Evolutionary conservation across 2,888 invertebrate genomes (phyloP), one percentile per base, ranked within the genome.

Genomic region (Xestobium rufovillosum): DNA sequence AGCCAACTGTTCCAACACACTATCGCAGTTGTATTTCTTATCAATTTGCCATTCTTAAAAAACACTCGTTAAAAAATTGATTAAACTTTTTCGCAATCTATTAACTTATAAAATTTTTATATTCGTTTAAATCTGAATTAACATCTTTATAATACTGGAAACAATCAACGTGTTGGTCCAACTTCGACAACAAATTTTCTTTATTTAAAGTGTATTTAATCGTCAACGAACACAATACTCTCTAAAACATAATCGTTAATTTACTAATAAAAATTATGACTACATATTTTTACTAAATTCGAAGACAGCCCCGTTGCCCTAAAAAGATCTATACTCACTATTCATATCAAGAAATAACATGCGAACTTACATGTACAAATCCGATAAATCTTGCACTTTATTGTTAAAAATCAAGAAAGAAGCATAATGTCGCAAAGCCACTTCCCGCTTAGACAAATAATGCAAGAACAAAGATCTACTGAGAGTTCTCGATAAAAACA

Each of bases 381-480:
- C 82, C 2, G 77, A 74, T 2, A 84, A 71, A 56, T 85, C 83
- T 8, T 71, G 71, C 16, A 79, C 70, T 44, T 78, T 76, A 43
- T 80, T 73, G 47, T 78, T 77, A 4, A 68, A 75, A 6, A 76
- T 74, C n/a, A 89, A 63, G 59, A 83, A 84, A 49, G 80, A 75
- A 6, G 81, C 70, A 56, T 87, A 89, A 50, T 84, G 81, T 44
- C 77, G 73, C 6, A 85, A 68, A 0, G 87, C 88, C 3, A 76
- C 65, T 1, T 80, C 78, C 38, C 82, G 69, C n/a, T 76, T 73
- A 1, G 78, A 67, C 1, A 91, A 60, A 29, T 87, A 64, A 49
- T 78, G 76, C 42, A 80, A 75, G 17, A 88, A 80, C 27, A 86
- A 60, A 41, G 76, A 75, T 47, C 74, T 73, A 48, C 83, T 83